Conservation (phyloP, 2,888 invertebrate species). For the Rotaria socialis region DNA sequence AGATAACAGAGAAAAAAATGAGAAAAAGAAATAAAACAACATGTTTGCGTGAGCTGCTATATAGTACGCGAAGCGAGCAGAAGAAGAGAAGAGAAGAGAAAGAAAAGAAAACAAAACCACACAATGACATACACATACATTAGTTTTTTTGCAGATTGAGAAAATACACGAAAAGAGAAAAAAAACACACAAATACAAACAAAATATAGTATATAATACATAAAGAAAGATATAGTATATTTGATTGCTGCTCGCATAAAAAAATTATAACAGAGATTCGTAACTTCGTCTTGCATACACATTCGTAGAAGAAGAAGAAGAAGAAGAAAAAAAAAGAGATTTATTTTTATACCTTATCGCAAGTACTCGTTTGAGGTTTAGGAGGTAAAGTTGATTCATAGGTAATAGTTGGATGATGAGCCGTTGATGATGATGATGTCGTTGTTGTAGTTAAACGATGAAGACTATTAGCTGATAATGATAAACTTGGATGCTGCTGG, state of each 20-base stretch:
- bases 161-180: not conserved
- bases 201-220: slow-evolving; percentile 27
- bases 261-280: slow-evolving; percentile 12
- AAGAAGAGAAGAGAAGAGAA: not conserved
- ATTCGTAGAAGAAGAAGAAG: not conserved
- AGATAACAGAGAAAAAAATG: slow-evolving; percentile 32
- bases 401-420: slow-evolving; percentile 7
- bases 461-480: not conserved
- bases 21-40: slow-evolving; percentile 39
- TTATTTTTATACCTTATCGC: slow-evolving; percentile 4
- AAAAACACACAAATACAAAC: slow-evolving; percentile 7
- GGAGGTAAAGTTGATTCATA: slow-evolving; percentile 35
- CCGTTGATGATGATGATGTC: not conserved
- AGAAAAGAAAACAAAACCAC: not conserved
- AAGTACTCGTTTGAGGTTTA: slow-evolving; percentile 31
- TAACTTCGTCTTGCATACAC: not conserved
- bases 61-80: not conserved
- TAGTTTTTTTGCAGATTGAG: slow-evolving; percentile 10
- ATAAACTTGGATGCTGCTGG: not conserved
- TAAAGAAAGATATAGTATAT: slow-evolving; percentile 17
- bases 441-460: not conserved
- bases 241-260: slow-evolving; percentile 26
- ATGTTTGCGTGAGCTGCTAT: slow-evolving; percentile 30
- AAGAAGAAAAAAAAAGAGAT: not conserved
- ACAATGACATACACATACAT: slow-evolving; percentile 18